Base-by-base conservation (phyloP, 2,888 invertebrate species). In the Zele albiditarsus region DNA sequence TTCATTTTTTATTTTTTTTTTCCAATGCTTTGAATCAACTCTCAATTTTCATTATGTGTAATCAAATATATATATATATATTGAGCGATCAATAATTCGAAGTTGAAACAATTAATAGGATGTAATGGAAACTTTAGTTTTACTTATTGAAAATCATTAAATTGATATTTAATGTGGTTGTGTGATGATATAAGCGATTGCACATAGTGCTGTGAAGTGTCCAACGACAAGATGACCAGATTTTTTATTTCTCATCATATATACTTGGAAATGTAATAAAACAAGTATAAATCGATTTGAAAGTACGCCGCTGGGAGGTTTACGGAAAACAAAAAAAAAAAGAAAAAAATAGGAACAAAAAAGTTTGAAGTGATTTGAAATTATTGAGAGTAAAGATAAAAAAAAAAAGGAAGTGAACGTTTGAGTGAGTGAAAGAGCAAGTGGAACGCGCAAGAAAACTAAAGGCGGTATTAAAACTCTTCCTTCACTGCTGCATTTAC, bases 321-420 rank as follows among this genome's bases (percentile, higher is more conserved):
- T 65, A 23, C n/a, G 46, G 20, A 62, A 67, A 63, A 71, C 63
- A 62, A 62, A 10, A 63, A 71, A 67, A 62, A 62, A 10, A 28
- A 38, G 27, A 58, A 42, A 66, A 71, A 71, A 72, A 42, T 62
- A 33, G 25, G 62, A 49, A 57, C 67, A 38, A 60, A 58, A 76
- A 75, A 67, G 63, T 66, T 71, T 25, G 38, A 70, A 70, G 60
- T 70, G 60, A 60, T 70, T 70, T 38, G 70, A 46, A 70, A 70
- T 70, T 70, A 70, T 70, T 57, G 38, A 60, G 63, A 73, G 70
- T 65, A 67, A 66, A 25, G 38, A 62, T 65, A 68, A 58, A 62
- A 68, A 68, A 58, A 57, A 23, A 42, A 63, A 14, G 66, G n/a
- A 28, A 58, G 63, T 38, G 31, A 73, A 31, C n/a, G 67, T 33